These are phyloP conservation scores for Catostomus latipinnis DNA, from an alignment of 2,797 vertebrate genomes.

Conservation along the genomic window DNA sequence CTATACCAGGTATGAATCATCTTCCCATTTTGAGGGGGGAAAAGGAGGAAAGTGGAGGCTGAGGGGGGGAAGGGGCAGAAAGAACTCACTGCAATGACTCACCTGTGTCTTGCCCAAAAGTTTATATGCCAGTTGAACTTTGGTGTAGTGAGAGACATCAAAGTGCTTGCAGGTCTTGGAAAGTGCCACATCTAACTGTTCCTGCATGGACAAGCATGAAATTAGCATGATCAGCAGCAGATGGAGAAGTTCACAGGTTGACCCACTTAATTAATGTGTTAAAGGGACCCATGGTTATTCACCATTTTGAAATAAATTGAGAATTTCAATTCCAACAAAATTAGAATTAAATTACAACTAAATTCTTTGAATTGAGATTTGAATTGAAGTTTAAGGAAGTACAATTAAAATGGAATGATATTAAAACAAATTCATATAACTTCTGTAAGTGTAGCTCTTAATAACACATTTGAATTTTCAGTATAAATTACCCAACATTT, in stretches of 20 bases:
- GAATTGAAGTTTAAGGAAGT: too few relatives aligned
- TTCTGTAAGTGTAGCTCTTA: too few relatives aligned
- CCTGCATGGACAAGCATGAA: slow-evolving; percentile 76
- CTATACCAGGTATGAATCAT: slow-evolving; percentile 24
- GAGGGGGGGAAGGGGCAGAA: neutral
- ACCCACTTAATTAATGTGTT: slow-evolving; percentile 7
- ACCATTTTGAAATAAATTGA: too few relatives aligned
- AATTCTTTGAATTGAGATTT: too few relatives aligned
- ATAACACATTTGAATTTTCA: too few relatives aligned
- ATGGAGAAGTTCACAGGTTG: slow-evolving; percentile 11
- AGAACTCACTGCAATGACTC: slow-evolving; percentile 59
- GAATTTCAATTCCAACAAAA: too few relatives aligned
- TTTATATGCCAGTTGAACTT: slow-evolving; percentile 94
- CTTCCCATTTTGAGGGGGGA: neutral
- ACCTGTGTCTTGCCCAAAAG: slow-evolving; percentile 99
- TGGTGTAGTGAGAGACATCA: slow-evolving; percentile 94
- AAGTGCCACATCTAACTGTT: slow-evolving; percentile 95
- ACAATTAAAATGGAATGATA: too few relatives aligned
- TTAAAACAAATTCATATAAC: too few relatives aligned
- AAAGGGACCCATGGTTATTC: neutral
- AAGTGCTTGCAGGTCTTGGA: slow-evolving; percentile 99
- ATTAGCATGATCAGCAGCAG: slow-evolving; percentile 10
- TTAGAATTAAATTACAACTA: too few relatives aligned
- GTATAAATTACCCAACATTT: too few relatives aligned
- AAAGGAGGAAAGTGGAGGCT: neutral